Conservation (phyloP, 2,888 invertebrate genomes). For the Dicyrtoma fusca region DNA sequence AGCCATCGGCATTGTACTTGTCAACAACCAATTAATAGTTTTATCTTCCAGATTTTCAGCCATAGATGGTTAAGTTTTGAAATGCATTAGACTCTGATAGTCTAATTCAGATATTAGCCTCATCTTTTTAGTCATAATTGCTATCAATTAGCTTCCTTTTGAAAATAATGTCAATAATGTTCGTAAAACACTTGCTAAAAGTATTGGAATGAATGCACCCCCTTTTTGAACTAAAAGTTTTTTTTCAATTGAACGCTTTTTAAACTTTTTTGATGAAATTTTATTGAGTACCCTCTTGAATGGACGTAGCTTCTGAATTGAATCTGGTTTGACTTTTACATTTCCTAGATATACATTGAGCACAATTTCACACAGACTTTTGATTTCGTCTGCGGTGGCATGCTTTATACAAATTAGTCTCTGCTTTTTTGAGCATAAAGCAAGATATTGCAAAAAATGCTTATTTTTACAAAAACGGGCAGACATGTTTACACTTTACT, state of each 20-base stretch:
- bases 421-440: background rate
- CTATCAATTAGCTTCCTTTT: too few species aligned
- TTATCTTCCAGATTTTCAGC: too few species aligned
- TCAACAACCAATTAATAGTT: too few species aligned
- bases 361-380: background rate
- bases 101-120: too few species aligned
- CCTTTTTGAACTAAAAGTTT: conserved; percentile 7
- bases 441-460: conserved; percentile 8
- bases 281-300: background rate
- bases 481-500: too few species aligned
- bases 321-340: background rate
- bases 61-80: too few species aligned
- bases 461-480: background rate
- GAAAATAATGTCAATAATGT: too few species aligned
- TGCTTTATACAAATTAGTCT: background rate
- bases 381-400: background rate
- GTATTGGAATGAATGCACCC: background rate
- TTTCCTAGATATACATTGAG: background rate
- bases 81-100: too few species aligned
- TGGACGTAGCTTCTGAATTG: background rate
- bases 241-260: background rate
- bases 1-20: too few species aligned
- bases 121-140: too few species aligned
- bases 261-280: background rate
- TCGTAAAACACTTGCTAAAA: background rate